Conservation (phyloP, 2,888 invertebrate species). For the Drosophila borborema region DNA sequence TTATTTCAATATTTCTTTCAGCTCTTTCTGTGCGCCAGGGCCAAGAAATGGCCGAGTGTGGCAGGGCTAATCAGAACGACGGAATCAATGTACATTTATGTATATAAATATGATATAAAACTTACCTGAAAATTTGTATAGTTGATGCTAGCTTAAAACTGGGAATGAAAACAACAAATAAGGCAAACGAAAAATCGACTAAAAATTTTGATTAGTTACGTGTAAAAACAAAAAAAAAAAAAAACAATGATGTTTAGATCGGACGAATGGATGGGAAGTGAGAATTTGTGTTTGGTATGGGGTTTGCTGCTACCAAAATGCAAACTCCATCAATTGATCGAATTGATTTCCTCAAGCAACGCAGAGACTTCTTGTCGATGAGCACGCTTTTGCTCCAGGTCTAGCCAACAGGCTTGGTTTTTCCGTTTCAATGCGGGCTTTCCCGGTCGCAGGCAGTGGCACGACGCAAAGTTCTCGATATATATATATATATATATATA, state of each 20-base stretch:
- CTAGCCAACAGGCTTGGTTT: neutral
- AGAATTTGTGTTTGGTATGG: neutral
- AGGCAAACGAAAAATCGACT: slow-evolving; percentile 5
- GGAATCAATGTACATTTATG: neutral
- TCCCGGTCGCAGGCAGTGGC: neutral
- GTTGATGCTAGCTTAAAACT: slow-evolving; percentile 22
- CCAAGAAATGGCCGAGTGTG: neutral
- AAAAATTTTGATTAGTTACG: slow-evolving; percentile 25
- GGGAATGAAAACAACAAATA: neutral
- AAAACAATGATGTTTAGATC: neutral
- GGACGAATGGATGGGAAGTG: neutral
- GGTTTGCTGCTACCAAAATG: slow-evolving; percentile 1
- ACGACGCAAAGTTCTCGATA: neutral
- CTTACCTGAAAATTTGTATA: slow-evolving; percentile 21
- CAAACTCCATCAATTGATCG: slow-evolving; percentile 30
- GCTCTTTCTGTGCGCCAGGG: neutral
- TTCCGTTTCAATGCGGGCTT: neutral
- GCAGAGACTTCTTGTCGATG: neutral
- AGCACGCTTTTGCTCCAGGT: too few species aligned
- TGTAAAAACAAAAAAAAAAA: slow-evolving; percentile 23
- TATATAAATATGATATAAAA: neutral
- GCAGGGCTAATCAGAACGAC: neutral
- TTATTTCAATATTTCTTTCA: slow-evolving; percentile 73
- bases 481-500: neutral
- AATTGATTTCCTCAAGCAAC: neutral